Evolutionary conservation across 1,140 invertebrate species (phyloP).

Genomic region (Gonatopus flavifemur): DNA sequence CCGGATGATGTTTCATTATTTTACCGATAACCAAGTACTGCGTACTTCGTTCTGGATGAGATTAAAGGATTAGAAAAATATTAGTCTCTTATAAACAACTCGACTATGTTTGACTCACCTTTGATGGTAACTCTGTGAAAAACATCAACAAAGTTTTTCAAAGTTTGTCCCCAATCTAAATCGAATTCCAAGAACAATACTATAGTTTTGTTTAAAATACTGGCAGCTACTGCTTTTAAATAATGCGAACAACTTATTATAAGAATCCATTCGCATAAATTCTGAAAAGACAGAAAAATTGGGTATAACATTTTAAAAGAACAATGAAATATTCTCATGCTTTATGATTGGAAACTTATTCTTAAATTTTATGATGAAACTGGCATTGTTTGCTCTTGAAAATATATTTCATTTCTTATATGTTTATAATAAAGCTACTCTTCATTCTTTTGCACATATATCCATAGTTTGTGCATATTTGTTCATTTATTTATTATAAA

Average conservation of each 20-base stretch:
- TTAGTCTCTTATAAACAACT: neutral
- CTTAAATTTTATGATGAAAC: slow-evolving; percentile 1
- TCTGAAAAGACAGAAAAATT: slow-evolving; percentile 21
- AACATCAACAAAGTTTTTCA: slow-evolving; percentile 15
- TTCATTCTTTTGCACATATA: too few relatives aligned
- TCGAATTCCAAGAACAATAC: slow-evolving; percentile 21
- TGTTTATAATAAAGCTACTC: too few relatives aligned
- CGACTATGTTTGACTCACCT: slow-evolving; percentile 21
- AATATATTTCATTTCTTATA: neutral
- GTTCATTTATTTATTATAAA: too few relatives aligned
- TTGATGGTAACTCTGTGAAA: slow-evolving; percentile 10
- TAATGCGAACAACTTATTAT: slow-evolving; percentile 7
- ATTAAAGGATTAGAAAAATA: neutral
- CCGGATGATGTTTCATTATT: slow-evolving; percentile 23
- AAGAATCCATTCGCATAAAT: slow-evolving; percentile 26
- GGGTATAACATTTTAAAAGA: neutral
- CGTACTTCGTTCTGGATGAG: slow-evolving; percentile 17
- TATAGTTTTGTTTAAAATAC: slow-evolving; percentile 31
- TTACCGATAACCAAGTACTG: slow-evolving; percentile 16
- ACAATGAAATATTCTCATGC: slow-evolving; percentile 3
- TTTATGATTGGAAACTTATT: slow-evolving; percentile 4
- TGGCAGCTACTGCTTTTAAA: slow-evolving; percentile 22
- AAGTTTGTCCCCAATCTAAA: slow-evolving; percentile 21
- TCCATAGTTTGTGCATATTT: too few relatives aligned
- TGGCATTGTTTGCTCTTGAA: too few relatives aligned